Conservation (phyloP, 2,797 vertebrate species). For the Oreochromis mossambicus region DNA sequence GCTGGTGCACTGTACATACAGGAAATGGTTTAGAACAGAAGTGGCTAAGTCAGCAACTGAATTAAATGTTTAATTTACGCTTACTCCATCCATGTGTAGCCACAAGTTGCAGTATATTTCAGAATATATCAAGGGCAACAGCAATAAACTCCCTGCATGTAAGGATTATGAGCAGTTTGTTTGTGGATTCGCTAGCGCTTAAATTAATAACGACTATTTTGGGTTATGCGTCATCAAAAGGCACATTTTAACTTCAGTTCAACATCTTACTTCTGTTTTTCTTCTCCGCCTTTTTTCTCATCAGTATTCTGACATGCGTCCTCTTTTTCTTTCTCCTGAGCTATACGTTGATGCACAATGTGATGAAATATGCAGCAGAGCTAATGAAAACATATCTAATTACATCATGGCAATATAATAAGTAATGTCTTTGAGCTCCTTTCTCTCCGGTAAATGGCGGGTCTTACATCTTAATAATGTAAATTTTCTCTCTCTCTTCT, state of each 20-base stretch:
- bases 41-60: neutral
- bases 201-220: neutral
- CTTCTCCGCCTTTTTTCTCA: neutral
- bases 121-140: neutral
- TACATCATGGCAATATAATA: neutral
- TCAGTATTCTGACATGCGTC: neutral
- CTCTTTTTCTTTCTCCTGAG: neutral
- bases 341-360: neutral
- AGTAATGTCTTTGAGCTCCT: neutral
- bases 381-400: neutral
- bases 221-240: neutral
- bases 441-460: neutral
- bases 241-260: neutral
- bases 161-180: neutral
- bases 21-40: neutral
- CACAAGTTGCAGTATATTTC: neutral
- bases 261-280: neutral
- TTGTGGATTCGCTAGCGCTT: neutral
- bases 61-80: neutral
- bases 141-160: neutral
- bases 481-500: neutral
- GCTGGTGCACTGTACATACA: neutral
- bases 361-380: neutral
- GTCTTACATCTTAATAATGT: conserved; percentile 7
- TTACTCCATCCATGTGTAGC: neutral